phyloP scores from a whole-genome alignment of 2,113 vertebrate genomes.

The Colossoma macropomum region DNA sequence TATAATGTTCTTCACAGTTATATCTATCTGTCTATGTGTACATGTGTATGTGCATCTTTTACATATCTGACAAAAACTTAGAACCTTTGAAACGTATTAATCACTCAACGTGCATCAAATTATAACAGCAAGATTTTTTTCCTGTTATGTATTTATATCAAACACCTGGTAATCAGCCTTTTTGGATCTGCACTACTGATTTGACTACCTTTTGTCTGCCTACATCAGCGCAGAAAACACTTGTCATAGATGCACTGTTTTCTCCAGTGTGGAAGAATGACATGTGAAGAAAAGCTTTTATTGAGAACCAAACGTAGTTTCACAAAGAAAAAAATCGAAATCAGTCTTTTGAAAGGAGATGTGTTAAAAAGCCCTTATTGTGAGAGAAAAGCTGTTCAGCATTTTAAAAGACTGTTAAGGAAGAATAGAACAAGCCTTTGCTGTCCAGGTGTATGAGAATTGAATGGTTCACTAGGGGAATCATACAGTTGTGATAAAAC shows the following conservation, averaged over 20 bases:
- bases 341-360: conserved; percentile 11
- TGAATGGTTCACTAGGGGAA: background rate
- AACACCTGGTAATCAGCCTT: background rate
- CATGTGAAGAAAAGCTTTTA: background rate
- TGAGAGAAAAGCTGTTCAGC: background rate
- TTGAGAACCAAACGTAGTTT: background rate
- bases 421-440: background rate
- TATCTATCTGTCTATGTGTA: too few species aligned
- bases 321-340: conserved; percentile 9
- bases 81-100: too few species aligned
- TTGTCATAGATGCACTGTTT: background rate
- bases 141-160: too few species aligned
- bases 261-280: background rate
- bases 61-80: too few species aligned
- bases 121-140: too few species aligned
- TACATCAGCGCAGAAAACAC: background rate
- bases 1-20: too few species aligned
- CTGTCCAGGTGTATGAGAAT: conserved; percentile 35
- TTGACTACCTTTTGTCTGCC: background rate
- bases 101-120: too few species aligned
- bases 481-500: background rate
- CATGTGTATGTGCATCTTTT: too few species aligned
- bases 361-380: background rate
- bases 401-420: background rate
- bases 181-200: background rate